Percentiles rank a stretch among this genome's conserved stretches.
Conservation (phyloP, 2,888 invertebrate genomes). For the Gortyna flavago region DNA sequence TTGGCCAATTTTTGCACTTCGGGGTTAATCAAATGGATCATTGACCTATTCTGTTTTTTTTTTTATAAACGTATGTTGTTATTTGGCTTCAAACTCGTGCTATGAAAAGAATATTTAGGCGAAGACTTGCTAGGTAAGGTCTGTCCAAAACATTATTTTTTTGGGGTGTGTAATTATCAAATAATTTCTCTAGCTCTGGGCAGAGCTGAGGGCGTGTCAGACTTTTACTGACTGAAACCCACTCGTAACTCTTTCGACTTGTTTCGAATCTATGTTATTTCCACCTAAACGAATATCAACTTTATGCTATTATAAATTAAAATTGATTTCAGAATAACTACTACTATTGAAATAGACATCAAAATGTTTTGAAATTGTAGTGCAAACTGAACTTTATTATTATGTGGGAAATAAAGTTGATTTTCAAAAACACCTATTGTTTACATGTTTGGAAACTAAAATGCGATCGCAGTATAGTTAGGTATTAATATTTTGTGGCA, state of each 20-base stretch:
- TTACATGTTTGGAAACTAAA: too few relatives aligned
- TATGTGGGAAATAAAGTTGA: too few relatives aligned
- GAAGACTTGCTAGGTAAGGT: constrained; percentile 11
- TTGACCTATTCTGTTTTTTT: not conserved
- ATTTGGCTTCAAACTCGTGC: constrained; percentile 2
- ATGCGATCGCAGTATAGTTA: not conserved
- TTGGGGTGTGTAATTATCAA: too few relatives aligned
- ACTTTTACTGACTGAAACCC: too few relatives aligned
- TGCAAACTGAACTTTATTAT: not conserved
- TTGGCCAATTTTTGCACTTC: not conserved
- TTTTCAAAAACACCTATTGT: not conserved
- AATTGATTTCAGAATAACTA: not conserved
- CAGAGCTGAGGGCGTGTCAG: too few relatives aligned
- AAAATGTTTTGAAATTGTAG: not conserved
- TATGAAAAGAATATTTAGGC: not conserved
- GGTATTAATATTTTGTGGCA: constrained; percentile 25
- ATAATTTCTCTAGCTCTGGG: too few relatives aligned
- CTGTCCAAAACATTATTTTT: too few relatives aligned
- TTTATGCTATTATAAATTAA: not conserved
- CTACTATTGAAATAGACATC: not conserved
- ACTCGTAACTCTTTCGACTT: too few relatives aligned
- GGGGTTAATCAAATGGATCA: constrained; percentile 4
- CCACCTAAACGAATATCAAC: not conserved
- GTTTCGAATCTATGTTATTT: too few relatives aligned
- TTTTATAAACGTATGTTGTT: not conserved